Evolutionary conservation across 2,113 vertebrate species (phyloP).

Genomic region (Opisthocomus hoazin): DNA sequence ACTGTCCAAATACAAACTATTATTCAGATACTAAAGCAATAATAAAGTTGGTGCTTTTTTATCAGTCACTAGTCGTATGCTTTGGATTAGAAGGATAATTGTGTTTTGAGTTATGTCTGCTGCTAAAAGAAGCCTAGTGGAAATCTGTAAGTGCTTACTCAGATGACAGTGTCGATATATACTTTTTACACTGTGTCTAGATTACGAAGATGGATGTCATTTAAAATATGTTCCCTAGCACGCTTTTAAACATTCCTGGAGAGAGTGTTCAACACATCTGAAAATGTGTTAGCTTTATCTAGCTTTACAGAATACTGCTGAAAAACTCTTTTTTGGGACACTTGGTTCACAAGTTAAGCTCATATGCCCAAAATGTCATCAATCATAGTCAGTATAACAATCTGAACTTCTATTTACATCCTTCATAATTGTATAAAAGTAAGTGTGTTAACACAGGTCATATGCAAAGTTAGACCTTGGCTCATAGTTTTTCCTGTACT

Average conservation of each 20-base stretch:
- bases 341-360: not conserved
- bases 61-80: not conserved
- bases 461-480: not conserved
- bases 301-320: not conserved
- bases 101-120: not conserved
- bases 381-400: not conserved
- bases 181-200: not conserved
- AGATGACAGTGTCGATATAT: not conserved
- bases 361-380: not conserved
- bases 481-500: not conserved
- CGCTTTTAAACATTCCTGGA: not conserved
- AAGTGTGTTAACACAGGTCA: not conserved
- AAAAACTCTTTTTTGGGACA: not conserved
- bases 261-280: not conserved
- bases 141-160: not conserved
- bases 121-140: not conserved
- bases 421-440: not conserved
- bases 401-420: not conserved
- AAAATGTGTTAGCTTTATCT: slow-evolving; percentile 10
- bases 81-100: not conserved
- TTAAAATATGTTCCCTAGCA: slow-evolving; percentile 38
- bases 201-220: not conserved
- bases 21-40: not conserved
- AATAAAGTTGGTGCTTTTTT: not conserved
- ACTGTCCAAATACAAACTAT: not conserved